Base-by-base conservation (phyloP, 2,797 vertebrate species). In the Manis crassicaudata region DNA sequence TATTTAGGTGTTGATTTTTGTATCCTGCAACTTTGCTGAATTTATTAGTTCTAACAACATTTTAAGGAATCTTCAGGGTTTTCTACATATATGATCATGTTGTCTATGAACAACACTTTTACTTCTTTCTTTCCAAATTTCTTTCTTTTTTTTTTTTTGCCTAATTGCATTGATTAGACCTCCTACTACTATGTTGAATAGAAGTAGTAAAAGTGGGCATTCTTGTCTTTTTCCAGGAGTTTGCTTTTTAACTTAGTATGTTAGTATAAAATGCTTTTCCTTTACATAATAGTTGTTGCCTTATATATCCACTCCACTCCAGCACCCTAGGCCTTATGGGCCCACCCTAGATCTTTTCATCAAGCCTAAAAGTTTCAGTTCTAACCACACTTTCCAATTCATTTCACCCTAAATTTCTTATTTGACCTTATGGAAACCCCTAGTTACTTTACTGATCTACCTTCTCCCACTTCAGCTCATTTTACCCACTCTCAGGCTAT, bases 131-230 rank as follows among this genome's bases (percentile, higher is more conserved):
- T 75, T 75, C 58, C 56, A 88, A 88, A 35, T 52, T 83, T 79
- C 63, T 62, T 83, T 75, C 88, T 88, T 67, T 92, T 87, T 92
- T 87, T 92, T 35, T 83, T 60, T 29, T 82, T 84, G 77, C 72
- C 56, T 89, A 43, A 43, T 88, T 54, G 12, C 58, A 73, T 65
- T 54, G 25, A 56, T 23, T 76, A 52, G 70, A 11, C 27, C n/a
- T 94, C 67, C 70, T 46, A 70, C 8, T 77, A 79, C 72, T 70
- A 6, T 58, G 27, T 50, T 56, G 32, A 87, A 21, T 50, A 65
- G 20, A 84, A 79, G 20, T 62, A 25, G 54, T 58, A 3, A 17
- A 54, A 90, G 11, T 43, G 20, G 25, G 8, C 21, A 72, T 65
- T 56, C 32, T 72, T 89, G 56, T 94, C 43, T 84, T 84, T 21